Conservation (phyloP, 2,797 vertebrate species). For the Nannoperca obscura region DNA sequence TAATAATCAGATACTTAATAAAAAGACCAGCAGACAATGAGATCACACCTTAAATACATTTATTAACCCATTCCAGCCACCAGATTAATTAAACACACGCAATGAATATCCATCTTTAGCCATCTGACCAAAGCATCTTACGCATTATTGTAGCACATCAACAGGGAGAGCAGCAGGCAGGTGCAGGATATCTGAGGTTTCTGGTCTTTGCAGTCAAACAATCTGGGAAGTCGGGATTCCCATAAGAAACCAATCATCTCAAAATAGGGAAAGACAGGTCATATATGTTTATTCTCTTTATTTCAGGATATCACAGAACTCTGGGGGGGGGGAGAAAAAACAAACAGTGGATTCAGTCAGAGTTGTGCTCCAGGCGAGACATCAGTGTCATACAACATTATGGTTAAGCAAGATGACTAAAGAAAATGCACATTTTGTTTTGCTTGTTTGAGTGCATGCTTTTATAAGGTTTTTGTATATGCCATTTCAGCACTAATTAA, state of each 20-base stretch:
- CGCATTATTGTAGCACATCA: slow-evolving; percentile 45
- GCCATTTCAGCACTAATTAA: slow-evolving; percentile 61
- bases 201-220: slow-evolving; percentile 51
- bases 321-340: slow-evolving; percentile 56
- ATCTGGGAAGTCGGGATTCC: slow-evolving; percentile 38
- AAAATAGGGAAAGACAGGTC: slow-evolving; percentile 29
- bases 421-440: slow-evolving; percentile 20
- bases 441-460: background rate
- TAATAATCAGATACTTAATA: background rate
- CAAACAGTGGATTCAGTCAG: slow-evolving; percentile 15
- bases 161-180: slow-evolving; percentile 65
- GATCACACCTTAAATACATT: slow-evolving; percentile 50
- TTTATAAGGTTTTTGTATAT: slow-evolving; percentile 6
- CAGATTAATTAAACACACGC: slow-evolving; percentile 41
- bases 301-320: slow-evolving; percentile 81
- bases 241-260: slow-evolving; percentile 24
- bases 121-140: slow-evolving; percentile 28
- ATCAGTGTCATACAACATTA: slow-evolving; percentile 22
- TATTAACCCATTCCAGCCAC: slow-evolving; percentile 61
- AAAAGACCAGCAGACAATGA: slow-evolving; percentile 13
- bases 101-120: slow-evolving; percentile 41
- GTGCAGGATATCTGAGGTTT: slow-evolving; percentile 46
- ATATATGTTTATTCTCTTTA: slow-evolving; percentile 39
- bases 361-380: slow-evolving; percentile 1
- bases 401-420: slow-evolving; percentile 13